Evolutionary conservation across 2,113 vertebrate species (phyloP).

Genomic region (Accipiter virgatus): DNA sequence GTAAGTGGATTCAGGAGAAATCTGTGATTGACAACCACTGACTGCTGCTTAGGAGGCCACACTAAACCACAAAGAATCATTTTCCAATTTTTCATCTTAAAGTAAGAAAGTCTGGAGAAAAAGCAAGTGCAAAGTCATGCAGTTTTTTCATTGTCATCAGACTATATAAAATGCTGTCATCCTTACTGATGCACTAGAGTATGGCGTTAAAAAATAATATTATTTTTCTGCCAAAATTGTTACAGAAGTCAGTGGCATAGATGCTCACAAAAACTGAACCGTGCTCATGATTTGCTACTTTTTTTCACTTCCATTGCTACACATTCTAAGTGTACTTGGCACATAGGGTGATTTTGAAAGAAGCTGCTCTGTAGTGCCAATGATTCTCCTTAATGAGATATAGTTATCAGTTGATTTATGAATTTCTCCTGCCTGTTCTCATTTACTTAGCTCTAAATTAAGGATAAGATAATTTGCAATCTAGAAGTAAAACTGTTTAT

Average conservation of each 20-base stretch:
- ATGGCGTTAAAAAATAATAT: neutral
- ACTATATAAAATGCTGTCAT: neutral
- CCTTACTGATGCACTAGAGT: neutral
- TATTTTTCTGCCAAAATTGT: neutral
- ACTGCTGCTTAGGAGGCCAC: neutral
- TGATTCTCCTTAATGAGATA: conserved; percentile 18
- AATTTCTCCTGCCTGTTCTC: conserved; percentile 34
- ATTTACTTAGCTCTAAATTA: conserved; percentile 27
- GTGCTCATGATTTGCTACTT: neutral
- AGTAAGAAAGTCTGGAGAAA: neutral
- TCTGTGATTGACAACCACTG: neutral
- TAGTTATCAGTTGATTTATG: conserved; percentile 32
- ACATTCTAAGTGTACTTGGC: neutral
- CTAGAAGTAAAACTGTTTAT: conserved; percentile 14
- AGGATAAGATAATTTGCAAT: conserved; percentile 8
- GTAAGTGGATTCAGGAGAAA: neutral
- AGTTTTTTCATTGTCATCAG: neutral
- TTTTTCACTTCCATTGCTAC: neutral
- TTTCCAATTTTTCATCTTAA: neutral
- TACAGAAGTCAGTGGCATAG: neutral
- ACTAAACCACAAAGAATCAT: neutral
- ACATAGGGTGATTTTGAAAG: neutral
- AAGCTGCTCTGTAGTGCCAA: neutral
- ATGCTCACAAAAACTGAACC: neutral
- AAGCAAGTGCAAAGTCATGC: neutral